Percentiles rank a stretch among this genome's conserved stretches.
These are phyloP conservation scores for Alethe castanea DNA, from an alignment of 2,113 vertebrate genomes.

Conservation along the genomic window DNA sequence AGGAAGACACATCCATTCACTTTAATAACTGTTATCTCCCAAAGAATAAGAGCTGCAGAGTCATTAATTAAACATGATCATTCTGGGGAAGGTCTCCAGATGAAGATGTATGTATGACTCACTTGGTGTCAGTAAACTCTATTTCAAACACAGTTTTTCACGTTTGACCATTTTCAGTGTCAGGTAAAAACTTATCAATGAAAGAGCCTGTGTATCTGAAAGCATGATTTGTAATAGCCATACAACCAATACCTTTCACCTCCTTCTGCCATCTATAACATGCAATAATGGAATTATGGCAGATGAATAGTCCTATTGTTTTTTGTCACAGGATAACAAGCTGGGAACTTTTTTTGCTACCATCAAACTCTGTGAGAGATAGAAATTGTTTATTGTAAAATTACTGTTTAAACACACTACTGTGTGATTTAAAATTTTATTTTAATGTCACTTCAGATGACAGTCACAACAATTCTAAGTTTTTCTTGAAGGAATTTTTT, in stretches of 20 bases:
- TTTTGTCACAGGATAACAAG: not conserved
- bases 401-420: not conserved
- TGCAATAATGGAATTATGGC: not conserved
- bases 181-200: not conserved
- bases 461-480: not conserved
- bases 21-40: not conserved
- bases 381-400: not conserved
- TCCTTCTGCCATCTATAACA: not conserved
- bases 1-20: not conserved
- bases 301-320: not conserved
- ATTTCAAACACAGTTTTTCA: not conserved
- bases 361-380: not conserved
- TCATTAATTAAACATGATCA: slow-evolving; percentile 22
- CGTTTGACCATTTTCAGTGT: not conserved
- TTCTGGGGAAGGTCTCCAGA: not conserved
- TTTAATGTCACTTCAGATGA: not conserved
- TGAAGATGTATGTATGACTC: not conserved
- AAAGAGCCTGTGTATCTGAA: not conserved
- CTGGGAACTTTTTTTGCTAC: not conserved
- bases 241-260: not conserved
- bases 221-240: not conserved
- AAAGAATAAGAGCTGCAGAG: not conserved
- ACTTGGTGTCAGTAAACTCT: not conserved
- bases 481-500: not conserved
- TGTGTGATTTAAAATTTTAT: not conserved